phyloP scores from a whole-genome alignment of 2,113 vertebrate genomes.

The Zootoca vivipara region DNA sequence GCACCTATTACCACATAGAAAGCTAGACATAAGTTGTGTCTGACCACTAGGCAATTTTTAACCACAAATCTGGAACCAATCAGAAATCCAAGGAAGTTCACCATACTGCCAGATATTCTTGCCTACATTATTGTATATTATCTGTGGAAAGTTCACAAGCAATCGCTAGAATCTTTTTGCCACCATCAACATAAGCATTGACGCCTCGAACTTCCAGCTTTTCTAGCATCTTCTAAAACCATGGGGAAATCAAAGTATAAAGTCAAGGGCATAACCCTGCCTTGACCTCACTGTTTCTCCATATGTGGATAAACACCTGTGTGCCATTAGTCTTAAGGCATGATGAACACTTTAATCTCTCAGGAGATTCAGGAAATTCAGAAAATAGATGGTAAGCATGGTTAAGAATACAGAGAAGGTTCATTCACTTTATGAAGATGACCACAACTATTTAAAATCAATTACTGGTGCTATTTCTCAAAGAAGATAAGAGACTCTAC shows the following conservation, averaged over 20 bases:
- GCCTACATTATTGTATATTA: not conserved
- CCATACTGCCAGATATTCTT: not conserved
- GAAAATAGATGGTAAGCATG: not conserved
- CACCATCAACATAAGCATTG: not conserved
- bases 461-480: not conserved
- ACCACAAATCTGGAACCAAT: not conserved
- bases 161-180: not conserved
- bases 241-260: not conserved
- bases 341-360: not conserved
- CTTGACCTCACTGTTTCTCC: too few species aligned
- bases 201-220: not conserved
- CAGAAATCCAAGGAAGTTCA: not conserved
- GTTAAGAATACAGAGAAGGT: not conserved
- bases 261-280: too few species aligned
- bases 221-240: not conserved
- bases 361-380: not conserved
- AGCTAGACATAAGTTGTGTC: not conserved
- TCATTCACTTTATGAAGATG: not conserved
- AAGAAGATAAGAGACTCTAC: not conserved
- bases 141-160: not conserved
- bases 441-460: not conserved
- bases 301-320: not conserved
- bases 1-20: not conserved
- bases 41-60: not conserved
- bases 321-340: not conserved